Percentiles rank a stretch among this genome's conserved stretches.
These are phyloP conservation scores for Ornithorhynchus anatinus DNA, from an alignment of 2,113 vertebrate species.

Conservation along the genomic window DNA sequence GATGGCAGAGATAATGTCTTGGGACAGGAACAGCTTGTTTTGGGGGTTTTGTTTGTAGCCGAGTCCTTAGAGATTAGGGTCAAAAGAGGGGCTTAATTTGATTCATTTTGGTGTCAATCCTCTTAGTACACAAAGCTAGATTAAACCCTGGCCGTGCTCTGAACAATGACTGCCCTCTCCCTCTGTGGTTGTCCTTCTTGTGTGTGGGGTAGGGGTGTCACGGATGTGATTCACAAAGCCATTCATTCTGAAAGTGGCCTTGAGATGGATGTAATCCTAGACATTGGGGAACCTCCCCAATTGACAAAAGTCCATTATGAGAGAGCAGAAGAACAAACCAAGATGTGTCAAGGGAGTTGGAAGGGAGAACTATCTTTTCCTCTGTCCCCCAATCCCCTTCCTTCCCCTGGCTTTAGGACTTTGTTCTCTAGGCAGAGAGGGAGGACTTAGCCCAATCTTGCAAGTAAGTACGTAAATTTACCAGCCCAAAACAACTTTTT, in stretches of 20 bases:
- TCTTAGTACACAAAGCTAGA: neutral
- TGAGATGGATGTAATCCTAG: neutral
- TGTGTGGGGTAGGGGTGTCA: neutral
- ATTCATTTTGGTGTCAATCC: slow-evolving; percentile 8
- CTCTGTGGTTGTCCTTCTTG: slow-evolving; percentile 5
- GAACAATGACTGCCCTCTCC: neutral
- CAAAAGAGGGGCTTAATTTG: neutral
- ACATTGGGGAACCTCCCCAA: neutral
- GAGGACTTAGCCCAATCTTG: neutral
- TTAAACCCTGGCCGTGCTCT: neutral
- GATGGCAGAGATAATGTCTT: neutral
- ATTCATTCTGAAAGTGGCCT: slow-evolving; percentile 19
- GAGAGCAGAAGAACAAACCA: neutral
- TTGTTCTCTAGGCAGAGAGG: neutral
- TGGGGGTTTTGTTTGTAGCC: neutral
- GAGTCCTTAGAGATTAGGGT: neutral
- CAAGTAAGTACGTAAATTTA: neutral
- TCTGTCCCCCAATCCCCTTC: neutral
- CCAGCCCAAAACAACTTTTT: neutral
- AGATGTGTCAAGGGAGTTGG: slow-evolving; percentile 14
- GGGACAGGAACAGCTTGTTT: neutral
- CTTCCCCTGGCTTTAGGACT: neutral
- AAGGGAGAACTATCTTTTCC: neutral
- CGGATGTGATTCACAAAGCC: neutral
- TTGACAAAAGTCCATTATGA: slow-evolving; percentile 15